These are phyloP conservation scores for Catharus minimus DNA, from an alignment of 2,113 vertebrate species.

Conservation along the genomic window DNA sequence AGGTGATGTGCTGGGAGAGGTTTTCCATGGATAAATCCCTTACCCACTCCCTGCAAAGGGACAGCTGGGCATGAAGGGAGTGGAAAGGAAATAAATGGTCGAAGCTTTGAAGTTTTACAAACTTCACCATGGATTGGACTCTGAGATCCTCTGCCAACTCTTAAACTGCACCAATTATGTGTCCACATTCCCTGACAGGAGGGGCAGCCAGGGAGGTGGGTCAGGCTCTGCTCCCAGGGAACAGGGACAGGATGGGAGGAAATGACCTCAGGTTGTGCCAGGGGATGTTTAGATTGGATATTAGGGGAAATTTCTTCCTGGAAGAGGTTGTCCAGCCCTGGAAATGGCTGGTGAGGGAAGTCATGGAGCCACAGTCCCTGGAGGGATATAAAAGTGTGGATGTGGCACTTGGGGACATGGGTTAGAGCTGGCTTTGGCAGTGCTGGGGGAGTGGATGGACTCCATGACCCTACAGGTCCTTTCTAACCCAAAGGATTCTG, in stretches of 20 bases:
- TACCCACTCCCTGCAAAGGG: background rate
- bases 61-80: background rate
- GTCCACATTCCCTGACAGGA: background rate
- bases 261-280: background rate
- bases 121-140: background rate
- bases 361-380: background rate
- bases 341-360: background rate
- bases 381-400: fast-evolving
- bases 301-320: background rate
- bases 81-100: background rate
- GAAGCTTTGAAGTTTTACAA: background rate
- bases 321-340: background rate
- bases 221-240: background rate
- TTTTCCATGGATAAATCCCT: background rate
- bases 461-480: background rate
- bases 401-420: background rate
- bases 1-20: background rate
- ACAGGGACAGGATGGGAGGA: background rate
- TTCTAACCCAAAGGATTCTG: background rate
- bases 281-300: background rate
- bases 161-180: background rate
- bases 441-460: background rate
- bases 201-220: background rate
- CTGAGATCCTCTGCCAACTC: background rate
- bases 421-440: background rate